Base-by-base conservation (phyloP, 2,797 vertebrate genomes). In the Diceros bicornis region DNA sequence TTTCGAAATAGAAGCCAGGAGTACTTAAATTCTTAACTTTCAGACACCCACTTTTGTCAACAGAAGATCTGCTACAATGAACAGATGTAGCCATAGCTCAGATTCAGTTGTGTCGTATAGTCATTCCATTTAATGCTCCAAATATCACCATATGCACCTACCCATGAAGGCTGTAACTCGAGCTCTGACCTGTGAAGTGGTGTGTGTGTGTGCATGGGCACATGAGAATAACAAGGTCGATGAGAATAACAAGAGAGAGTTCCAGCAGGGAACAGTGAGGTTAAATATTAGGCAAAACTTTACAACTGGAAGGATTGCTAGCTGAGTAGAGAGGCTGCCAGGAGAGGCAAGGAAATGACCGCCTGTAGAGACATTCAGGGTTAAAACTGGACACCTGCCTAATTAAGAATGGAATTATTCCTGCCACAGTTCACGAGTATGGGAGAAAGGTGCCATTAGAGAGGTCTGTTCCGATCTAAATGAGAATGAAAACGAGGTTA, bases 1-100 rank as follows among this genome's bases (percentile, higher is more conserved):
- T 75, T 78, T 57, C 91, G 89, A 96, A 95, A 75, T 4, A 85
- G 44, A 96, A 96, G 72, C 29, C 61, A 83, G 62, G 37, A 92
- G 20, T n/a, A 1, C 25, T 34, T 52, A 23, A 27, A n/a, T 27
- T 77, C 82, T 50, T 57, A 21, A 37, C 34, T 68, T 34, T 57
- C 75, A 69, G 85, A 83, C 32, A 50, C 62, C 69, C 55, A 52
- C 20, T 37, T 77, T 4, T 25, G 37, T 16, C 81, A 82, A 82
- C 27, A 83, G 64, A 75, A 66, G 61, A 72, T 27, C n/a, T 77
- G 91, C 34, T 34, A 17, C 57, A 20, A 57, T 16, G 47, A 77
- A 68, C 18, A 68, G 41, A 79, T 7, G 13, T 37, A 16, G 37
- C 44, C 3, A 1, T 14, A 27, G 55, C 18, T 29, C 68, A 59